These are phyloP conservation scores for Antechinus flavipes DNA, from an alignment of 2,113 vertebrate species.

Conservation along the genomic window DNA sequence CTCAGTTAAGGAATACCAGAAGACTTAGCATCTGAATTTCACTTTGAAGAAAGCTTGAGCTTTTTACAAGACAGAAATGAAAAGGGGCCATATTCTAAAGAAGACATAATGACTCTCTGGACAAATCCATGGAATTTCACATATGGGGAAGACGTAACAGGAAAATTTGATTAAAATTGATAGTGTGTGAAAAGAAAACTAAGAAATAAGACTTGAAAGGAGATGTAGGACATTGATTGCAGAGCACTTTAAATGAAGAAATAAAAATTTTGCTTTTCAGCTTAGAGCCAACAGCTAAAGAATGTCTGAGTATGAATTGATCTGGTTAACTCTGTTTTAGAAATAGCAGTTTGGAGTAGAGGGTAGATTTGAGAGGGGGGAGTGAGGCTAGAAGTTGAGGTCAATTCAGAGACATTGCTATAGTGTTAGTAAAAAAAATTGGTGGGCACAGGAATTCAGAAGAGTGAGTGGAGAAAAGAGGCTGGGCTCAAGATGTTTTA, in stretches of 20 bases:
- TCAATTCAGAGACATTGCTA: background rate
- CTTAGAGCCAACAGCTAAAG: background rate
- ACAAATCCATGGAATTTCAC: background rate
- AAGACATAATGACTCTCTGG: background rate
- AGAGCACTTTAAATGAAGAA: background rate
- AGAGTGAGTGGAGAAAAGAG: background rate
- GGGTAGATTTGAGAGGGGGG: background rate
- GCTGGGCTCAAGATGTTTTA: background rate
- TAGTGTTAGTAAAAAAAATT: background rate
- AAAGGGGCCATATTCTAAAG: background rate
- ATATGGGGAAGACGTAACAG: background rate
- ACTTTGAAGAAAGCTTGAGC: background rate
- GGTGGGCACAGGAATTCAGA: background rate
- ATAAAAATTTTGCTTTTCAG: background rate
- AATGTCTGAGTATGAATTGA: background rate
- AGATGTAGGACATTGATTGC: background rate
- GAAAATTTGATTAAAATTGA: background rate
- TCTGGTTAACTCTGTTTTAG: background rate
- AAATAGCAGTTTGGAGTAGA: background rate
- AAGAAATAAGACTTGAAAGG: background rate
- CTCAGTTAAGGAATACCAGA: background rate
- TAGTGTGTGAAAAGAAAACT: background rate
- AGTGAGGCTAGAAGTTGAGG: background rate
- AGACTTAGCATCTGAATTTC: background rate
- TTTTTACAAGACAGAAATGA: background rate